These are phyloP conservation scores for Spea bombifrons DNA, from an alignment of 2,113 vertebrate genomes.

Conservation along the genomic window DNA sequence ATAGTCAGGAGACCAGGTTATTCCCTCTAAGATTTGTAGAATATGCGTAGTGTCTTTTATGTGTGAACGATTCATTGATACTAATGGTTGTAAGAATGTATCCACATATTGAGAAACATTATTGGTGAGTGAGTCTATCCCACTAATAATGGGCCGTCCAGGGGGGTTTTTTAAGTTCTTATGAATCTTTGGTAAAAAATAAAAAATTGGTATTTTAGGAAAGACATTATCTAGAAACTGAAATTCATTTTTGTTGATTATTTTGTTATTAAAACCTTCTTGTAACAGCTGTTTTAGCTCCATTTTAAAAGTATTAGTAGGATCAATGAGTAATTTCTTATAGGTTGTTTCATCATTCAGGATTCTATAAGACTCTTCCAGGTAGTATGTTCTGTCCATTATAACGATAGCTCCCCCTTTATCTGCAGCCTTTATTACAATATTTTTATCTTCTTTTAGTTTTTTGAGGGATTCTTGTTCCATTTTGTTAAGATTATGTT, in stretches of 20 bases:
- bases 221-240: not conserved
- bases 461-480: not conserved
- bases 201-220: not conserved
- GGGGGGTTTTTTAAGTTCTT: not conserved
- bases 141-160: not conserved
- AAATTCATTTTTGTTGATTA: not conserved
- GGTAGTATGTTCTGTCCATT: not conserved
- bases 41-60: too few relatives aligned
- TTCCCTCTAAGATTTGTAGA: too few relatives aligned
- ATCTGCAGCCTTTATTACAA: not conserved
- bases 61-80: not conserved
- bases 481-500: not conserved
- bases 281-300: not conserved
- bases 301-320: not conserved
- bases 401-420: not conserved
- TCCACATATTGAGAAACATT: not conserved
- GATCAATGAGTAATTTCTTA: not conserved
- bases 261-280: not conserved
- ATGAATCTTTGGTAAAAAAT: not conserved
- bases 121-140: not conserved
- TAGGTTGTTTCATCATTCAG: not conserved
- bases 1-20: too few relatives aligned
- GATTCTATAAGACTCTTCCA: not conserved
- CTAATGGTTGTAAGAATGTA: not conserved
- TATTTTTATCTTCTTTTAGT: not conserved